These are phyloP conservation scores for Schizotus pectinicornis DNA, from an alignment of 2,888 invertebrate genomes.

Conservation along the genomic window DNA sequence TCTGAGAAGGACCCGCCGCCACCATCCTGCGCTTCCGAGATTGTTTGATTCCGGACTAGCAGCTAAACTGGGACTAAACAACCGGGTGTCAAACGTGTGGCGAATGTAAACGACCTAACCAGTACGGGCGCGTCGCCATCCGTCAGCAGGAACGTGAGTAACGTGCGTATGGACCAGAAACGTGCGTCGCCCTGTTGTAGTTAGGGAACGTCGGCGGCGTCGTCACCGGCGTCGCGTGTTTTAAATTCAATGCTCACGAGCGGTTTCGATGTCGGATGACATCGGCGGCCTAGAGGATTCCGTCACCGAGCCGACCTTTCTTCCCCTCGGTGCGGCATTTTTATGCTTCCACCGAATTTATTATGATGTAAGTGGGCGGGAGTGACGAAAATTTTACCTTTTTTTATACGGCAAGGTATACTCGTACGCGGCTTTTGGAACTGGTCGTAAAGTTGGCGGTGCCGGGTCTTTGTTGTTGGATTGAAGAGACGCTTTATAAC, in stretches of 20 bases:
- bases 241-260: slow-evolving; percentile 33
- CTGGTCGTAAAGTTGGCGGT: too few species aligned
- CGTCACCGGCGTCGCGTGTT: slow-evolving; percentile 18
- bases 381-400: slow-evolving; percentile 5
- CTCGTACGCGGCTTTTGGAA: too few species aligned
- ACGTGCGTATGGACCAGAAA: slow-evolving; percentile 22
- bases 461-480: too few species aligned
- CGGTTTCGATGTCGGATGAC: slow-evolving; percentile 27
- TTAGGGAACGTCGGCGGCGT: too few species aligned
- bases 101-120: slow-evolving; percentile 39
- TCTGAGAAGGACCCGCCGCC: not conserved
- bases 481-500: too few species aligned
- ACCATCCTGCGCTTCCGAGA: slow-evolving; percentile 29
- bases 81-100: slow-evolving; percentile 46
- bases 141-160: slow-evolving; percentile 21
- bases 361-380: too few species aligned
- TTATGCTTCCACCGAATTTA: slow-evolving; percentile 19
- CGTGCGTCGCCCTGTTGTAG: slow-evolving; percentile 4
- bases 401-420: too few species aligned
- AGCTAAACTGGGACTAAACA: slow-evolving; percentile 46
- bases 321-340: slow-evolving; percentile 8
- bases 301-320: slow-evolving; percentile 10
- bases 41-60: slow-evolving; percentile 43
- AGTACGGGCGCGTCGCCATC: slow-evolving; percentile 6
- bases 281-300: slow-evolving; percentile 9